phyloP scores from a whole-genome alignment of 2,888 invertebrate genomes.

The Dicyrtomina minuta region DNA sequence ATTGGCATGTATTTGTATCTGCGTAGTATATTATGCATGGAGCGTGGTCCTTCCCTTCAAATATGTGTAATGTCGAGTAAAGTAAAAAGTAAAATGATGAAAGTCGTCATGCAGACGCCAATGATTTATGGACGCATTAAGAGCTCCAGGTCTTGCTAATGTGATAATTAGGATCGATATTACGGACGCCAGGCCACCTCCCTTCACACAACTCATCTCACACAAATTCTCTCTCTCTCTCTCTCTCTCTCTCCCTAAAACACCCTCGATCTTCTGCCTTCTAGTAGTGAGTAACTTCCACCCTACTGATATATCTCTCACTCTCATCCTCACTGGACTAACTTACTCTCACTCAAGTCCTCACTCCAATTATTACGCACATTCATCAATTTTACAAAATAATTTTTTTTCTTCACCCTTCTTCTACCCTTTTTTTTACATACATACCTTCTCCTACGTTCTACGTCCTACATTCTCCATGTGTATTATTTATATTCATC shows the following conservation, averaged over 20 bases:
- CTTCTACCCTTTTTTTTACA: not conserved
- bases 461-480: too few relatives aligned
- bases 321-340: too few relatives aligned
- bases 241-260: too few relatives aligned
- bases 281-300: too few relatives aligned
- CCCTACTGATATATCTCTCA: too few relatives aligned
- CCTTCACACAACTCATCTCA: not conserved
- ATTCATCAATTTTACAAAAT: conserved; percentile 5
- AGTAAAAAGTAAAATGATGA: too few relatives aligned
- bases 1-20: too few relatives aligned
- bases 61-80: too few relatives aligned
- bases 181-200: conserved; percentile 19
- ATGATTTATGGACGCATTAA: conserved; percentile 24
- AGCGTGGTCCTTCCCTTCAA: too few relatives aligned
- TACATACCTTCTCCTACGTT: not conserved
- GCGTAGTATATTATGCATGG: too few relatives aligned
- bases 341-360: not conserved
- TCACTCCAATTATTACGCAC: conserved; percentile 21
- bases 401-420: not conserved
- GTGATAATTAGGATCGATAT: conserved; percentile 25
- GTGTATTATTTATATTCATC: too few relatives aligned
- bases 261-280: too few relatives aligned
- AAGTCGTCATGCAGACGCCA: not conserved
- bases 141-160: conserved; percentile 15
- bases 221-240: not conserved